Evolutionary conservation across 2,797 vertebrate genomes (phyloP).

Genomic region (Enteromius paludinosus): DNA sequence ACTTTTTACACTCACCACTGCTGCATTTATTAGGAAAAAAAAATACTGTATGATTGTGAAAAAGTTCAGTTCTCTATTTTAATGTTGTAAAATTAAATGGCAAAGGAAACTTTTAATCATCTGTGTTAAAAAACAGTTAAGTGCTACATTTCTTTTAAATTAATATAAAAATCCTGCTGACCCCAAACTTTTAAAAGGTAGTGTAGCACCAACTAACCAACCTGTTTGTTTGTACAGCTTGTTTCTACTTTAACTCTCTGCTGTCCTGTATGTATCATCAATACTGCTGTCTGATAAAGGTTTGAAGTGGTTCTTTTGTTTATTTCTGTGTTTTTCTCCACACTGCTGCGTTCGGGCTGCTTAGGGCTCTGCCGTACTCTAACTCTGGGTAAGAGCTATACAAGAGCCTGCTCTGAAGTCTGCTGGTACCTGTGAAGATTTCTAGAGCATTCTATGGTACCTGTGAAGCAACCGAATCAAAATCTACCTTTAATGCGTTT

Average conservation of each 20-base stretch:
- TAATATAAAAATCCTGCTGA: not conserved
- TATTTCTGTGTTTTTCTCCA: constrained; percentile 65
- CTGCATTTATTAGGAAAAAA: not conserved
- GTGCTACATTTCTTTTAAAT: not conserved
- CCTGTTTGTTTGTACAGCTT: not conserved
- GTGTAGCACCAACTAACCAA: not conserved
- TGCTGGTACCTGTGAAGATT: not conserved
- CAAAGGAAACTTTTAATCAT: not conserved
- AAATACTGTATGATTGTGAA: not conserved
- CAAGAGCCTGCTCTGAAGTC: not conserved
- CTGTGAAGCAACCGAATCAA: not conserved
- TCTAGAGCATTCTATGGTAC: constrained; percentile 25
- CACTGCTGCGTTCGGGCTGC: constrained; percentile 71
- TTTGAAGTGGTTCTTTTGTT: constrained; percentile 55
- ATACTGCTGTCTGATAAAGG: constrained; percentile 34
- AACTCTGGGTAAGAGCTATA: constrained; percentile 89
- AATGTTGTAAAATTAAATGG: not conserved
- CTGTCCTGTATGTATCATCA: not conserved
- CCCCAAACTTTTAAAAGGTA: not conserved
- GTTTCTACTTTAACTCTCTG: not conserved
- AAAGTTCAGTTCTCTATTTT: not conserved
- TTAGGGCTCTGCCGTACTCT: constrained; percentile 91
- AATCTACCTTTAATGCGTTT: not conserved
- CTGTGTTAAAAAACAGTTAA: not conserved
- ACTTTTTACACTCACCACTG: not conserved